These are phyloP conservation scores for Rhynchomys soricoides DNA, from an alignment of 2,113 vertebrate species.

Conservation along the genomic window DNA sequence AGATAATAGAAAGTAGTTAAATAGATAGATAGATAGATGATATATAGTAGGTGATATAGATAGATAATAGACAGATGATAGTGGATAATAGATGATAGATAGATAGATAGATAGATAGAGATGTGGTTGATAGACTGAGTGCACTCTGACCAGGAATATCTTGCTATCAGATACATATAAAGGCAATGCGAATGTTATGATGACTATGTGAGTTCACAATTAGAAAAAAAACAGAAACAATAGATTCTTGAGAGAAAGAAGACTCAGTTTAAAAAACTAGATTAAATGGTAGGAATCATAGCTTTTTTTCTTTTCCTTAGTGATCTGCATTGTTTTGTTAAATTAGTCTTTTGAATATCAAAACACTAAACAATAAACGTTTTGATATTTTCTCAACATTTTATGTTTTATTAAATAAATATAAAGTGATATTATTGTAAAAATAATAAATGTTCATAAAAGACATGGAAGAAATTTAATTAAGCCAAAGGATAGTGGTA, in stretches of 20 bases:
- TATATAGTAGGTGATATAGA: no score
- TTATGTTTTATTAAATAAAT: conserved; percentile 33
- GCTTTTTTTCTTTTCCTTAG: not conserved
- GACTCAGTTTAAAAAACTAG: not conserved
- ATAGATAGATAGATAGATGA: not conserved
- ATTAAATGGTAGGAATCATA: not conserved
- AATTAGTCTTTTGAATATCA: not conserved
- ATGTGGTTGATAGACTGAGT: not conserved
- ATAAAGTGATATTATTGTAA: not conserved
- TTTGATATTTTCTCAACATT: conserved; percentile 36
- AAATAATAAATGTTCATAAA: not conserved
- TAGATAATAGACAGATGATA: no score
- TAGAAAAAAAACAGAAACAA: not conserved
- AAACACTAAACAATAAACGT: no score
- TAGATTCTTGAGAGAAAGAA: not conserved
- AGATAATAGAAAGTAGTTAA: not conserved
- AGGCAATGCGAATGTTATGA: not conserved
- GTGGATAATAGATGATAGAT: not conserved
- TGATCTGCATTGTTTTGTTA: not conserved
- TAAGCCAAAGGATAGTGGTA: conserved; percentile 12
- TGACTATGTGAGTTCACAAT: not conserved
- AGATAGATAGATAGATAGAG: not conserved
- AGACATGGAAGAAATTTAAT: not conserved
- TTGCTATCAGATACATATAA: not conserved
- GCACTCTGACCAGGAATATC: not conserved